Base-by-base conservation (phyloP, 2,113 vertebrate species). In the Xyliphius kryptos region DNA sequence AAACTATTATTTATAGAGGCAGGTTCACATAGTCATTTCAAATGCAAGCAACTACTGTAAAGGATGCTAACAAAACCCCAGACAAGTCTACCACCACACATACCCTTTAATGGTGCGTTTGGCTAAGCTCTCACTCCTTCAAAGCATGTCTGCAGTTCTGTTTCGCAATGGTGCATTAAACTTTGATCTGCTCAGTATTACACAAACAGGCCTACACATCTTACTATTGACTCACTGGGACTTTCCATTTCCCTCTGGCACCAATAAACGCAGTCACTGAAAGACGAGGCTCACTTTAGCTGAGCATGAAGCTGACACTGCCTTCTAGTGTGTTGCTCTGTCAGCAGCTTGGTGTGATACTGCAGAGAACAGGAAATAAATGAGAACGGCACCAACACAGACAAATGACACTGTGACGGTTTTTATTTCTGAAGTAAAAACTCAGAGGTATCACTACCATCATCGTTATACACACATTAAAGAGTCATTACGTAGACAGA, bases 141-240 rank as follows among this genome's bases (percentile, higher is more conserved):
- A 54, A 52, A 72, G 36, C 41, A 20, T 47, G 21, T 52, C 47
- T 55, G 43, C 44, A 15, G 56, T 43, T 19, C 44, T 17, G 49
- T 44, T 55, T 37, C 60, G 41, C 21, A 56, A 3, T 2, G n/a
- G 16, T 3, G 62, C 51, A 56, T 73, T 69, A 61, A 65, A 52
- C 61, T 38, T 43, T 61, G 22, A 70, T 49, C 19, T 48, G 44
- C 10, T 40, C 10, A 36, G 17, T 22, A 38, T 56, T 56, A 56
- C 48, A 62, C 47, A 52, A 53, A 53, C 46, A 47, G 22, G 48
- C 48, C 41, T 47, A 10, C 14, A 32, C 40, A 43, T 59, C 26
- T 64, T 55, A 63, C 38, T 20, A 20, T 21, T 52, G 47, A 38
- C 48, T 50, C 15, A 16, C 10, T 11, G 17, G 63, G 46, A 56